Conservation (phyloP, 2,113 vertebrate genomes). For the Indicator maculatus region DNA sequence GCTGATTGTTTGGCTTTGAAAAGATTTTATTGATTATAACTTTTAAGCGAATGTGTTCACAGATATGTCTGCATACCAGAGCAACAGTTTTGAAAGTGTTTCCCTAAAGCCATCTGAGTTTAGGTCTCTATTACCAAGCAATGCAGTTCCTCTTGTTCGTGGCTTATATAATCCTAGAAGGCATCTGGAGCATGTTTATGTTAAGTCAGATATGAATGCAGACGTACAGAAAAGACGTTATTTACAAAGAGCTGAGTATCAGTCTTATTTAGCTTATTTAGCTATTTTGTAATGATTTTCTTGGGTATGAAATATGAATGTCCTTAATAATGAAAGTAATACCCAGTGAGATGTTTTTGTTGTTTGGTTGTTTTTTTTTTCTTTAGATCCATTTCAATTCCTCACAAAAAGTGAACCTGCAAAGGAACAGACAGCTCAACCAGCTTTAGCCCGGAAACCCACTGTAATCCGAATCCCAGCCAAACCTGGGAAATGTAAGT, state of each 20-base stretch:
- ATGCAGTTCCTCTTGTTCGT: neutral
- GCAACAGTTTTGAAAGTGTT: slow-evolving; percentile 6
- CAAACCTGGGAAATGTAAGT: slow-evolving; percentile 79
- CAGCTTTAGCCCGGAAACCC: slow-evolving; percentile 80
- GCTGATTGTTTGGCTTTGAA: neutral
- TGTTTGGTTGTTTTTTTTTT: neutral
- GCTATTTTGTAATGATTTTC: slow-evolving; percentile 18
- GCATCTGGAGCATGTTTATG: slow-evolving; percentile 48
- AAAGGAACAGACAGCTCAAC: slow-evolving; percentile 60
- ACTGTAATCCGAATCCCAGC: slow-evolving; percentile 93
- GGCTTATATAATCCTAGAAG: neutral
- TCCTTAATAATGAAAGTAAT: slow-evolving; percentile 54
- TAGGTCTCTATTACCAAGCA: neutral
- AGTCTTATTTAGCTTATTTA: neutral
- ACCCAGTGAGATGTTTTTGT: neutral
- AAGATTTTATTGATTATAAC: neutral
- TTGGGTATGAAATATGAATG: slow-evolving; percentile 42
- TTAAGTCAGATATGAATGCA: slow-evolving; percentile 31
- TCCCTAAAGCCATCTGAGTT: slow-evolving; percentile 19
- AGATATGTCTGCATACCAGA: neutral
- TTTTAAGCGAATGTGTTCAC: neutral
- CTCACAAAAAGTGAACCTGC: slow-evolving; percentile 70
- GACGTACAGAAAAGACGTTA: slow-evolving; percentile 42
- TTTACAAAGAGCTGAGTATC: slow-evolving; percentile 42
- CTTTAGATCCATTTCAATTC: slow-evolving; percentile 80